Evolutionary conservation across 2,888 invertebrate species (phyloP).

Genomic region (Macrosoma leucophasiata): DNA sequence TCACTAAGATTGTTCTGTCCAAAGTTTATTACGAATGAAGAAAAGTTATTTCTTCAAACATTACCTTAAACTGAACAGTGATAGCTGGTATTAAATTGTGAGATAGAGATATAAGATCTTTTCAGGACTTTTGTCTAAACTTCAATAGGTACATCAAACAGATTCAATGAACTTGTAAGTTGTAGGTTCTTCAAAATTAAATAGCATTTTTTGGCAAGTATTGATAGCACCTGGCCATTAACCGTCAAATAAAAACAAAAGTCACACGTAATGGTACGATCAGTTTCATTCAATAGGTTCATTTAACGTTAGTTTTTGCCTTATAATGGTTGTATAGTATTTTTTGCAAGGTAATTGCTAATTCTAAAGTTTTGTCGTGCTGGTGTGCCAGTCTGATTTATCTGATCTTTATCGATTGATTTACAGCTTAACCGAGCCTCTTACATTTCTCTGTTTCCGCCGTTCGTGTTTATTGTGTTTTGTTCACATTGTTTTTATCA

Average conservation of each 20-base stretch:
- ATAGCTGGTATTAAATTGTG: too few relatives aligned
- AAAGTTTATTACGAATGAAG: too few relatives aligned
- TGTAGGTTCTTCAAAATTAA: too few relatives aligned
- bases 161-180: too few relatives aligned
- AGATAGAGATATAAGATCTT: too few relatives aligned
- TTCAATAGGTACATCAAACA: too few relatives aligned
- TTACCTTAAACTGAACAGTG: too few relatives aligned
- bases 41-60: too few relatives aligned
- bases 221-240: constrained; percentile 24
- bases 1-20: too few relatives aligned
- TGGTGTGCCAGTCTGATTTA: constrained; percentile 32
- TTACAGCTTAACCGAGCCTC: constrained; percentile 33
- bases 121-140: too few relatives aligned
- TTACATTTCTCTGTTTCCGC: constrained; percentile 30
- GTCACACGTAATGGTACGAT: constrained; percentile 39
- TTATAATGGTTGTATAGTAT: constrained; percentile 35
- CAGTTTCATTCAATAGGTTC: constrained; percentile 53
- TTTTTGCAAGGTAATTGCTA: constrained; percentile 50
- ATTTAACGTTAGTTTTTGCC: constrained; percentile 40
- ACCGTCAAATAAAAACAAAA: constrained; percentile 37
- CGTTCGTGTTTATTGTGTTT: constrained; percentile 6
- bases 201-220: constrained; percentile 30
- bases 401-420: constrained; percentile 44
- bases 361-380: constrained; percentile 38
- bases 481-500: too few relatives aligned